These are phyloP conservation scores for Epizoanthus scotinus DNA, from an alignment of 92 coral and sea anemone genomes.

Conservation along the genomic window DNA sequence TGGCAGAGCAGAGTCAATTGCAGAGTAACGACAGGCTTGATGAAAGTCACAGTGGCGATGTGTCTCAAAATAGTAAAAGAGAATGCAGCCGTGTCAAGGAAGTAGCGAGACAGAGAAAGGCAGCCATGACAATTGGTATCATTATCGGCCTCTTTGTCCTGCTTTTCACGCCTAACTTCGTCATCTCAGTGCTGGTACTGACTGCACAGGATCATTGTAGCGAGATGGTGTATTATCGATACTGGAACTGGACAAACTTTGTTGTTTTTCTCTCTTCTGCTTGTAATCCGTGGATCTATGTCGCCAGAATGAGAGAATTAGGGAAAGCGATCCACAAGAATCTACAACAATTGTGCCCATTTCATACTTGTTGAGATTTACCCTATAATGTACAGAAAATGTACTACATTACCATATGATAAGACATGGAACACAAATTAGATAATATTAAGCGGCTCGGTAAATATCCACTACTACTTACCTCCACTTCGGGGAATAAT, in stretches of 20 bases:
- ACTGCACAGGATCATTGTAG: background rate
- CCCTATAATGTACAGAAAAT: no score
- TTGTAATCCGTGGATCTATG: conserved; percentile 29
- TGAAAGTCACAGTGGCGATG: no score
- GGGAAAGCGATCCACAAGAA: background rate
- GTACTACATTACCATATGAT: no score
- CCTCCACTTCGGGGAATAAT: no score
- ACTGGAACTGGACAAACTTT: conserved; percentile 30
- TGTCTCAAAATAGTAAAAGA: no score
- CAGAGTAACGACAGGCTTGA: no score
- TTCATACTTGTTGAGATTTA: no score
- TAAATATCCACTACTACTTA: no score
- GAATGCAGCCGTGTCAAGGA: background rate
- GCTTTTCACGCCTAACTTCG: conserved; percentile 26
- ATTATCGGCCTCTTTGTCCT: conserved; percentile 8
- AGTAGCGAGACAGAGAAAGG: background rate
- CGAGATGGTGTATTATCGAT: background rate
- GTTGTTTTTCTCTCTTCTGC: conserved; percentile 12
- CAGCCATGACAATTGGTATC: conserved; percentile 18
- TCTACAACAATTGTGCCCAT: background rate
- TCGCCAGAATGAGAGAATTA: conserved; percentile 5
- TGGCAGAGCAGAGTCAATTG: no score
- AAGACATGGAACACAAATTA: no score
- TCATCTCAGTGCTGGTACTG: conserved; percentile 2
- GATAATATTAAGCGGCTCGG: no score